A percentile compares a stretch with the other conserved stretches of the same genome.
Conservation (phyloP, 1,140 invertebrate genomes). For the Dolichoris vasculosae region DNA sequence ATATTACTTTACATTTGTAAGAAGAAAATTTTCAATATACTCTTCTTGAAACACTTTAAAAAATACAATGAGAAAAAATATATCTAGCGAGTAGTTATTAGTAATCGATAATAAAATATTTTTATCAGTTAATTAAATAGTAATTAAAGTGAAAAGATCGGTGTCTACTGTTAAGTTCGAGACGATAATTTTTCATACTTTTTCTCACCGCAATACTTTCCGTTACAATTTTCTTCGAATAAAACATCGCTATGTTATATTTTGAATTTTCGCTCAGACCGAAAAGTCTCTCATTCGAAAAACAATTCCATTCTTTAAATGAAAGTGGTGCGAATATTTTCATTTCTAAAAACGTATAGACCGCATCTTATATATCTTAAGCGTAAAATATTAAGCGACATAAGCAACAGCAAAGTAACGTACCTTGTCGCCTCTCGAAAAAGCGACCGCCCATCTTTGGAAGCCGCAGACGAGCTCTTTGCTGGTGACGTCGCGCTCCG, state of each 20-base stretch:
- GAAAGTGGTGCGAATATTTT: background rate
- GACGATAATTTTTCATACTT: background rate
- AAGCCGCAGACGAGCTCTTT: slow-evolving; percentile 91
- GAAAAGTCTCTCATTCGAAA: background rate
- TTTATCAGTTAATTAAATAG: background rate
- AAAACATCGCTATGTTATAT: background rate
- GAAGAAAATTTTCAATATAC: background rate
- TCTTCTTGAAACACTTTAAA: background rate
- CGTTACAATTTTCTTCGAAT: background rate
- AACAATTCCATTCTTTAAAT: background rate
- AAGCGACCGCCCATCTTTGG: slow-evolving; percentile 91
- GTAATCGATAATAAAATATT: background rate
- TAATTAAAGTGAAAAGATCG: background rate
- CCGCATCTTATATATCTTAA: background rate
- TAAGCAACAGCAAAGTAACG: slow-evolving; percentile 53
- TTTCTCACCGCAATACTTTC: background rate
- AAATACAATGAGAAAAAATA: background rate
- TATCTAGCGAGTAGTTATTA: too few species aligned
- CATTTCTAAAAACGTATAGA: background rate
- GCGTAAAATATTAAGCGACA: background rate
- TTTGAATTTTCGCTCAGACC: background rate
- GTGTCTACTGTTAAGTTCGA: too few species aligned
- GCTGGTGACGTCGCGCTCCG: slow-evolving; percentile 87
- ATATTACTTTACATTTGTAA: background rate
- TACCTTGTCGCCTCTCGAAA: slow-evolving; percentile 85